These are phyloP conservation scores for Anthopleura sola DNA, from an alignment of 64 coral and sea anemone species.

Conservation along the genomic window DNA sequence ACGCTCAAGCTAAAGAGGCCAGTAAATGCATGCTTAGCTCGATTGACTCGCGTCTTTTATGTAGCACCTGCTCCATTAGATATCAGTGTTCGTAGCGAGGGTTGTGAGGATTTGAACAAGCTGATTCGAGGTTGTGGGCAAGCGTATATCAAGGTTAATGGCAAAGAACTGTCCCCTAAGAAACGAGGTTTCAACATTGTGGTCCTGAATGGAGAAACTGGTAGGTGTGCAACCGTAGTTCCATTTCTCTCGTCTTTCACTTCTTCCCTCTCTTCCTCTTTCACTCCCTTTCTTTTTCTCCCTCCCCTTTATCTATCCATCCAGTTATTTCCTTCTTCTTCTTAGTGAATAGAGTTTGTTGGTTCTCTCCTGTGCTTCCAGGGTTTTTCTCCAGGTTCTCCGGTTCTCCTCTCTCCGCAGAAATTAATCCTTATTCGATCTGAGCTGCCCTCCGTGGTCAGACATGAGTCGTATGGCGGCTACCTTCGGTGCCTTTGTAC, in stretches of 20 bases:
- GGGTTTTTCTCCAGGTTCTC: too few relatives aligned
- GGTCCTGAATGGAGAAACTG: conserved; percentile 1
- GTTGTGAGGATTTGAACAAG: neutral
- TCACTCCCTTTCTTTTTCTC: neutral
- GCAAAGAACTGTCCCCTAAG: conserved; percentile 8
- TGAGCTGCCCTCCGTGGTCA: too few relatives aligned
- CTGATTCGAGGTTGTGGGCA: neutral
- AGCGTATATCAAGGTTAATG: conserved; percentile 18
- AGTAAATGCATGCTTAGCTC: too few relatives aligned
- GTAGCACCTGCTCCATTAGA: neutral
- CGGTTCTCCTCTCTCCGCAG: too few relatives aligned
- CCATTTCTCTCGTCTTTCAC: neutral
- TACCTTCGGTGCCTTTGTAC: too few relatives aligned
- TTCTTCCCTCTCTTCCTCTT: neutral
- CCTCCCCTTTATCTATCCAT: neutral
- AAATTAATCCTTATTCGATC: too few relatives aligned
- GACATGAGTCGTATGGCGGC: too few relatives aligned
- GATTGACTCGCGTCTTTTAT: too few relatives aligned
- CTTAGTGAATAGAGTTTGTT: too few relatives aligned
- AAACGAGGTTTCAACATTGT: conserved; percentile 11
- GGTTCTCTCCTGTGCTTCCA: too few relatives aligned
- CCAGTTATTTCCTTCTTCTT: neutral
- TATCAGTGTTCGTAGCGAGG: conserved; percentile 5
- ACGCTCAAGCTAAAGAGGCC: too few relatives aligned
- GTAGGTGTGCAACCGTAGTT: neutral